phyloP scores from a whole-genome alignment of 2,888 invertebrate species.

The Leucozona laternaria region DNA sequence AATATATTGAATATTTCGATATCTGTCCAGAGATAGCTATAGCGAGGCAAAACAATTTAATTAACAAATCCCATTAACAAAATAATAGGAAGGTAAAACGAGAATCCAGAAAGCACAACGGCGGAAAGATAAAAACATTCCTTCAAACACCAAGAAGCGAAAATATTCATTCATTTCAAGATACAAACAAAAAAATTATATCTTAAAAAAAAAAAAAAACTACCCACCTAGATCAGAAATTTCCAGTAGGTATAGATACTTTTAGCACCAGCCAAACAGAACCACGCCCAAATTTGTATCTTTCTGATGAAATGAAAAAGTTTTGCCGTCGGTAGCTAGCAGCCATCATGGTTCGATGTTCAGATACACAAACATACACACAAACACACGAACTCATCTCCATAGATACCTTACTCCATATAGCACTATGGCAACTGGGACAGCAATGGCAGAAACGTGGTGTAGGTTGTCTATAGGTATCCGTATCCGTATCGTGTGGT shows the following conservation, averaged over 20 bases:
- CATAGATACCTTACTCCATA: slow-evolving; percentile 17
- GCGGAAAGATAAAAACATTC: slow-evolving; percentile 39
- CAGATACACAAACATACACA: slow-evolving; percentile 43
- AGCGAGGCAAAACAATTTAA: slow-evolving; percentile 61
- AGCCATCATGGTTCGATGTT: slow-evolving; percentile 66
- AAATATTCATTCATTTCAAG: slow-evolving; percentile 45
- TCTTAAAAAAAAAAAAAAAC: slow-evolving; percentile 37
- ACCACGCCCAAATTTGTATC: slow-evolving; percentile 75
- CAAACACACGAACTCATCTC: slow-evolving; percentile 5
- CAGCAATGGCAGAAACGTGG: slow-evolving; percentile 42
- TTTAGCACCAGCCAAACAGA: slow-evolving; percentile 67
- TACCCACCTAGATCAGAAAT: slow-evolving; percentile 20
- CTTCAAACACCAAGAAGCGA: slow-evolving; percentile 45
- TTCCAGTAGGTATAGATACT: slow-evolving; percentile 60
- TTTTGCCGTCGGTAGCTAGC: slow-evolving; percentile 56
- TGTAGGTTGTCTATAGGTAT: slow-evolving; percentile 43
- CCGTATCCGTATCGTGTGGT: slow-evolving; percentile 24
- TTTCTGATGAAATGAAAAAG: slow-evolving; percentile 41
- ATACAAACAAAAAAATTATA: slow-evolving; percentile 11
- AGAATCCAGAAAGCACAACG: not conserved
- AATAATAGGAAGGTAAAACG: slow-evolving; percentile 50
- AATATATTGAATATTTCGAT: slow-evolving; percentile 13
- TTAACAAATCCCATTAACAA: slow-evolving; percentile 72
- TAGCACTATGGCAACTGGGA: slow-evolving; percentile 4
- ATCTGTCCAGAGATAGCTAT: slow-evolving; percentile 8